These are phyloP conservation scores for Axea sp. DNA, from an alignment of 2,888 invertebrate genomes.

Conservation along the genomic window DNA sequence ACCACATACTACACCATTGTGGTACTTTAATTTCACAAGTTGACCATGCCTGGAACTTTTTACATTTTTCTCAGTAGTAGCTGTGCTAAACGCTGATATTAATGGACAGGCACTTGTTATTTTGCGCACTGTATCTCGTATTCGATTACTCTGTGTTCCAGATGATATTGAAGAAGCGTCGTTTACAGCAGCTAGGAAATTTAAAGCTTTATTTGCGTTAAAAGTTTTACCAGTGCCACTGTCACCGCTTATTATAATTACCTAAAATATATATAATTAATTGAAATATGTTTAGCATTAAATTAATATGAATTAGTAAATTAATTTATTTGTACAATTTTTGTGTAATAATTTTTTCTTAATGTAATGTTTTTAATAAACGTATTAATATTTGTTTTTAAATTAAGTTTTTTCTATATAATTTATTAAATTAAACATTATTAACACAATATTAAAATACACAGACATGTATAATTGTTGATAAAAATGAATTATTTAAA, in stretches of 20 bases:
- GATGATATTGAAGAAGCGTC: conserved; percentile 34
- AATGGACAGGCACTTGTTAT: conserved; percentile 71
- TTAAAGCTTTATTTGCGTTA: conserved; percentile 76
- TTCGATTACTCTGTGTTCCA: conserved; percentile 27
- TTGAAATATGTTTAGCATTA: no score
- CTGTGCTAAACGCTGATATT: conserved; percentile 76
- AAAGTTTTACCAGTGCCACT: conserved; percentile 80
- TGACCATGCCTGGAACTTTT: conserved; percentile 79
- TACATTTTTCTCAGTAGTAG: conserved; percentile 76
- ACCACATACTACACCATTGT: conserved; percentile 71
- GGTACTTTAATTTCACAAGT: conserved; percentile 76
- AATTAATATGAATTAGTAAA: no score
- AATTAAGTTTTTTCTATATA: no score
- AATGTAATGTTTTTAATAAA: no score
- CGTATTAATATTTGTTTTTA: no score
- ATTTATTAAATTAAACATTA: no score
- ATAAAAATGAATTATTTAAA: no score
- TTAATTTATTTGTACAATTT: no score
- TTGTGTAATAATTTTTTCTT: no score
- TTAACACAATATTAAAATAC: no score
- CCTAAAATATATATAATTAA: no score
- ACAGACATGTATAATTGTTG: no score
- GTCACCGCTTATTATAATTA: conserved; percentile 78
- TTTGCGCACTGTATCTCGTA: conserved; percentile 69
- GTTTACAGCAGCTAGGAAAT: conserved; percentile 71